Evolutionary conservation across 2,888 invertebrate genomes (phyloP), one percentile per base, ranked within the genome.

Genomic region (Lasioglossum vierecki): DNA sequence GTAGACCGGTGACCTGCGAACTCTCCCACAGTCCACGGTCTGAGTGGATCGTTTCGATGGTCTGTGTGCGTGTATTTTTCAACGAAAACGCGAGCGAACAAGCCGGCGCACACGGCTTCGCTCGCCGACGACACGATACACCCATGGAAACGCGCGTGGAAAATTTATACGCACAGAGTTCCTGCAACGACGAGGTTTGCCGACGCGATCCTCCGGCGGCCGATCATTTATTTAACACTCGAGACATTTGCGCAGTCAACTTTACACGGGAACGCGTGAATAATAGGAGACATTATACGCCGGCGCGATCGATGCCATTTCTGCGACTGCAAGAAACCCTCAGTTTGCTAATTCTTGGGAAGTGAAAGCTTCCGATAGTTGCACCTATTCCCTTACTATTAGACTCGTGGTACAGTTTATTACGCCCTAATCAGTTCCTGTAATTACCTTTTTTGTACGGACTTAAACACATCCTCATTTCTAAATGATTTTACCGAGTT

Each of bases 1-100:
- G 91, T 89, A 90, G 91, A 92, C 92, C 89, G 92, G 91, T 93
- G 93, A 94, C 94, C 94, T 93, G 93, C 92, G 94, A 94, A 94
- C 94, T 93, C 93, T 93, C 94, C 93, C 94, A 93, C 93, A 92
- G 92, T 92, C 84, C 53, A 63, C 79, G 46, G 83, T 22, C 77
- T 82, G 75, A 68, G 39, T 41, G 66, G 73, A 76, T 75, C 57
- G 70, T 63, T 22, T 8, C 71, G 22, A 22, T 8, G 53, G 8
- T 46, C 46, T 30, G 70, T 84, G 53, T 57, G 75, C 57, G 70
- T 41, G 39, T 76, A 49, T 60, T 76, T 79, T 85, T 86, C 66
- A 85, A 86, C 78, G 78, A 76, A 85, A 85, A 79, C 84, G 71
- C 74, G 60, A 63, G 66, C 66, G 13, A 26, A 5, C 5, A 26